A percentile compares a stretch with the other conserved stretches of the same genome.
Conservation (phyloP, 2,888 invertebrate species). For the Leucoptera coffeella region DNA sequence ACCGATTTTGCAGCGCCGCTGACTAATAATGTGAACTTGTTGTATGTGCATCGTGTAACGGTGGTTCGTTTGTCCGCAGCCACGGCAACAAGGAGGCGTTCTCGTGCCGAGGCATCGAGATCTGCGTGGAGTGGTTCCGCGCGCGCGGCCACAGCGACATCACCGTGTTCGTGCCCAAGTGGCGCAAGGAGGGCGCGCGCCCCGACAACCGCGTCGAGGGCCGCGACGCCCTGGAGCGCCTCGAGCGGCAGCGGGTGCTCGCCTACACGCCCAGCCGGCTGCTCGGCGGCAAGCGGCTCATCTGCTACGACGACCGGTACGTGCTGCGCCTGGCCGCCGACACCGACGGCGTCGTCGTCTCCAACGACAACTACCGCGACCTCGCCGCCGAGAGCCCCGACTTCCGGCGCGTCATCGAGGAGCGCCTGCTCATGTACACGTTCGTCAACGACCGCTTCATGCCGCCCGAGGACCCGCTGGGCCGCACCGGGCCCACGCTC, state of each 20-base stretch:
- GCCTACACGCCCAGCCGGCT: slow-evolving; percentile 91
- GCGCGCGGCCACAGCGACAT: slow-evolving; percentile 87
- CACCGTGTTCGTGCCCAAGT: slow-evolving; percentile 95
- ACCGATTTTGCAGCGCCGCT: no score
- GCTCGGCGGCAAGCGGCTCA: slow-evolving; percentile 78
- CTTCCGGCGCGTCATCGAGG: slow-evolving; percentile 87
- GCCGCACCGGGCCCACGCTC: slow-evolving; percentile 79
- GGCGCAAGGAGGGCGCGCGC: slow-evolving; percentile 78
- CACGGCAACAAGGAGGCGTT: slow-evolving; percentile 94
- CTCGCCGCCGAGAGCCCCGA: slow-evolving; percentile 78
- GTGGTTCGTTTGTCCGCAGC: slow-evolving; percentile 47
- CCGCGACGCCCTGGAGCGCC: slow-evolving; percentile 78
- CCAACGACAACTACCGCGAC: slow-evolving; percentile 94
- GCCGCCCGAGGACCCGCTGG: slow-evolving; percentile 92
- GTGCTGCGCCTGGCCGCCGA: slow-evolving; percentile 82
- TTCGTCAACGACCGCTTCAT: slow-evolving; percentile 95
- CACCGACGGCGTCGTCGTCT: slow-evolving; percentile 87
- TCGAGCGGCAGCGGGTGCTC: slow-evolving; percentile 79
- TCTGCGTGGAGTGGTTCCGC: slow-evolving; percentile 93
- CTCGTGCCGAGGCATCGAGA: slow-evolving; percentile 89
- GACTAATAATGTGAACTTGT: no score
- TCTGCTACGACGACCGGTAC: slow-evolving; percentile 87
- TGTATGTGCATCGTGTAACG: no score
- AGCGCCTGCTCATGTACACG: slow-evolving; percentile 91
- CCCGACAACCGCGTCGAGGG: slow-evolving; percentile 88